A percentile compares a stretch with the other conserved stretches of the same genome.
phyloP scores from a whole-genome alignment of 2,888 invertebrate genomes.

The Vannuccia rotundouncinata region DNA sequence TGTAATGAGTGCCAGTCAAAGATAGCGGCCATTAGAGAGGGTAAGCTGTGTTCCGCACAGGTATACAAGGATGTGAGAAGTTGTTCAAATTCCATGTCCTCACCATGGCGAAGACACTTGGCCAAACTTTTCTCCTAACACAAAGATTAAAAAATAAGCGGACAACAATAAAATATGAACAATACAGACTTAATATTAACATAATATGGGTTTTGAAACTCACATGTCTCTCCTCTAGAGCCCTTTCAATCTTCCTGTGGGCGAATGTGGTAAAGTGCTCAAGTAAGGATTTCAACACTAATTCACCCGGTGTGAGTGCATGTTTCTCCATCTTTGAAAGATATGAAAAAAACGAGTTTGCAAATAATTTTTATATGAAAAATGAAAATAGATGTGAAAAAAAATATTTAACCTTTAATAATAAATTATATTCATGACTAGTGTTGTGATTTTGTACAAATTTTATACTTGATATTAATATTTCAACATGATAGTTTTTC shows the following conservation, averaged over 20 bases:
- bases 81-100: slow-evolving; percentile 82
- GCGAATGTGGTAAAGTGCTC: slow-evolving; percentile 88
- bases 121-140: slow-evolving; percentile 64
- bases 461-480: no score
- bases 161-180: not conserved
- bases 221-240: slow-evolving; percentile 81
- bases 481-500: no score
- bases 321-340: not conserved
- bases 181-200: not conserved
- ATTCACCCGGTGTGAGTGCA: slow-evolving; percentile 67
- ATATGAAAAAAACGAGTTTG: no score
- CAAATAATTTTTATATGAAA: no score
- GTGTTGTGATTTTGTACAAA: no score
- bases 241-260: slow-evolving; percentile 87
- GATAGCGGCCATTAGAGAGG: slow-evolving; percentile 80
- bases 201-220: slow-evolving; percentile 42
- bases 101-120: slow-evolving; percentile 87
- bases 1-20: slow-evolving; percentile 73
- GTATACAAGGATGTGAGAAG: slow-evolving; percentile 81
- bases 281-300: slow-evolving; percentile 87
- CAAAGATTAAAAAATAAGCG: not conserved
- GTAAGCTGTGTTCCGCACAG: slow-evolving; percentile 92
- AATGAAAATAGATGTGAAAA: no score
- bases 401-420: no score
- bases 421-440: no score